Percentiles rank a stretch among this genome's conserved stretches.
Conservation (phyloP, 2,797 vertebrate genomes). For the Siniperca scherzeri region DNA sequence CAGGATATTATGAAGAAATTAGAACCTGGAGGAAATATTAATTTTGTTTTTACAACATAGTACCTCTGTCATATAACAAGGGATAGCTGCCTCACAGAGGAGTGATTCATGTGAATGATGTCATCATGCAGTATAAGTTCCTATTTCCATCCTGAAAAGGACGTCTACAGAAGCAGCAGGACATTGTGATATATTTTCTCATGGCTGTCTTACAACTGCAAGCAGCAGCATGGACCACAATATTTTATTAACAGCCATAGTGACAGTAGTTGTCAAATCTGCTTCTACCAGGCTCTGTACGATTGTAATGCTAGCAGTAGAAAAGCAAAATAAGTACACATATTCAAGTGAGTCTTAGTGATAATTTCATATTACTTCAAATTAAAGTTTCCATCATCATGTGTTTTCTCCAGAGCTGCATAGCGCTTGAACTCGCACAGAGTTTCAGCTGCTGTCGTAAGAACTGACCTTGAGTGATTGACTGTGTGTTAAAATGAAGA, state of each 20-base stretch:
- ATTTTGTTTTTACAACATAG: slow-evolving; percentile 24
- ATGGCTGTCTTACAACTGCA: slow-evolving; percentile 33
- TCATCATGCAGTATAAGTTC: slow-evolving; percentile 60
- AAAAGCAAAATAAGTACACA: neutral
- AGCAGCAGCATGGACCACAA: neutral
- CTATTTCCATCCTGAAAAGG: slow-evolving; percentile 37
- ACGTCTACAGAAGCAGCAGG: slow-evolving; percentile 28
- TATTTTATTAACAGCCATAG: slow-evolving; percentile 30
- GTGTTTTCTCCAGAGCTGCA: neutral
- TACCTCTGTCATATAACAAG: slow-evolving; percentile 22
- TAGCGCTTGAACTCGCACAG: neutral
- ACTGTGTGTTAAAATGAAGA: slow-evolving; percentile 19
- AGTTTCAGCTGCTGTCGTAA: slow-evolving; percentile 21
- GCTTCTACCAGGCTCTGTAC: slow-evolving; percentile 2
- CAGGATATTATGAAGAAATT: slow-evolving; percentile 58
- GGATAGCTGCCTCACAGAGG: slow-evolving; percentile 20
- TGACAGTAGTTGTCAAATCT: slow-evolving; percentile 23
- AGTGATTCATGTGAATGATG: slow-evolving; percentile 68
- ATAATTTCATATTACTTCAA: neutral
- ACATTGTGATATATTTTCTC: slow-evolving; percentile 29
- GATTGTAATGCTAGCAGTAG: neutral
- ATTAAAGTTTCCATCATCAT: neutral
- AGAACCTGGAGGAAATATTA: slow-evolving; percentile 38
- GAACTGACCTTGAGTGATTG: slow-evolving; percentile 25
- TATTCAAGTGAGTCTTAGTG: neutral